Evolutionary conservation across 2,797 vertebrate species (phyloP), one percentile per base, ranked within the genome.

Genomic region (Lepidocolaptes lacrymiger): DNA sequence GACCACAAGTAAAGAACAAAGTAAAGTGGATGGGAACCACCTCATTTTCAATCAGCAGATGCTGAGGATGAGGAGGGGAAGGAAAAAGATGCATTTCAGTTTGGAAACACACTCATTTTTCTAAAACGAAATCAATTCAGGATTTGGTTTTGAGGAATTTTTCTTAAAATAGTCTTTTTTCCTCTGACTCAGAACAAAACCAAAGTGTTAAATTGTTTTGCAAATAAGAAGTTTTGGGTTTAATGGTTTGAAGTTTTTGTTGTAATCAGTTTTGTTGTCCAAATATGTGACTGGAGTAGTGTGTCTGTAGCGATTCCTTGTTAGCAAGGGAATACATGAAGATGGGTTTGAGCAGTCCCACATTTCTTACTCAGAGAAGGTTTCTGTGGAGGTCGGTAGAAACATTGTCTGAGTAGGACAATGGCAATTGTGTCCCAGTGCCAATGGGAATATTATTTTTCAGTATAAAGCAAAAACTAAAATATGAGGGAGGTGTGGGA

Each of bases 401-500:
- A 92, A 73, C 41, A 56, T 34, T 95, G 74, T 88, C 89, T 93
- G 88, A 79, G 61, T 55, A 83, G 62, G 80, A 73, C 32, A 71
- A 49, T 2, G 0, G n/a, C 4, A 3, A 26, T 37, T 88, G 54
- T 71, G 52, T 41, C 77, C 71, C 12, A 21, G 30, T 67, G 61
- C 56, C 81, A 94, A 14, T 32, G 58, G 63, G 90, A 91, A 6
- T 72, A 58, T 80, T 88, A n/a, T 88, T 91, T 78, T 84, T 75
- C 71, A 80, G 37, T 84, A 22, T 76, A 91, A 90, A 84, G 32
- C 66, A 81, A 84, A 72, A 23, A 48, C 36, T 87, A 87, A 89
- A 93, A 69, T 84, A 69, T 37, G 59, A 88, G 82, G 79, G 80
- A 84, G 41, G 23, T 3, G 1, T 73, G 91, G 91, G 90, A 91